Evolutionary conservation across 2,113 vertebrate species (phyloP), one percentile per base, ranked within the genome.

Genomic region (Caretta caretta): DNA sequence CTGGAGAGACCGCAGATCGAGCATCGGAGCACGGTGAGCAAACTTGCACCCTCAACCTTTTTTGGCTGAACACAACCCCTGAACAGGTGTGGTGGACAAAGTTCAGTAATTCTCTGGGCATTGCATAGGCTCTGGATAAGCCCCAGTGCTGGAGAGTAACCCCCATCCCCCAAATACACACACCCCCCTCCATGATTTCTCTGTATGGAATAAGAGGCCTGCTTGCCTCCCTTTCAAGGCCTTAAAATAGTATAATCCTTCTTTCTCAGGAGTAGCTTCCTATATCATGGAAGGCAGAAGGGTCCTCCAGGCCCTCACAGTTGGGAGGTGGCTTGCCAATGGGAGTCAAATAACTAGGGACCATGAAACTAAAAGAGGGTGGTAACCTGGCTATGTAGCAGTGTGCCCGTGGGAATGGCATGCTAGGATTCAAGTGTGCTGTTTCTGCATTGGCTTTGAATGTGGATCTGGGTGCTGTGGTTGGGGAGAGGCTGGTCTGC

Each of bases 1-100:
- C 98, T 99, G 97, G 99, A 99, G 97, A 98, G 99, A 95, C 99
- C 99, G 8, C 99, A 99, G 98, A 99, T 99, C 22, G 99, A 99
- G 85, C 99, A 99, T 48, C 99, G 99, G 94, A 99, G 99, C 98
- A 98, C 99, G 49, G 99, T 99, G 98, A 99, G 99, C 93, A 86
- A 4, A 4, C 72, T 65, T 92, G 16, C 27, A 29, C 80, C 48
- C 54, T 22, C 72, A 10, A 2, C 22, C n/a, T 53, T n/a, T 5
- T 75, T 3, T 22, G n/a, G 81, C 83, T 76, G 80, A 82, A 48
- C 85, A 92, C 17, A 78, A 19, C 13, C 29, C 35, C 13, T 56
- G 62, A 62, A 46, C 3, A 19, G 29, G 22, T 88, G 51, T 79
- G 38, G 31, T 38, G 46, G 42, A 49, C 9, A 59, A 89, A 25